Percentiles rank a stretch among this genome's conserved stretches.
Evolutionary conservation across 2,888 invertebrate genomes (phyloP).

Genomic region (Trypoxylon attenuatum): DNA sequence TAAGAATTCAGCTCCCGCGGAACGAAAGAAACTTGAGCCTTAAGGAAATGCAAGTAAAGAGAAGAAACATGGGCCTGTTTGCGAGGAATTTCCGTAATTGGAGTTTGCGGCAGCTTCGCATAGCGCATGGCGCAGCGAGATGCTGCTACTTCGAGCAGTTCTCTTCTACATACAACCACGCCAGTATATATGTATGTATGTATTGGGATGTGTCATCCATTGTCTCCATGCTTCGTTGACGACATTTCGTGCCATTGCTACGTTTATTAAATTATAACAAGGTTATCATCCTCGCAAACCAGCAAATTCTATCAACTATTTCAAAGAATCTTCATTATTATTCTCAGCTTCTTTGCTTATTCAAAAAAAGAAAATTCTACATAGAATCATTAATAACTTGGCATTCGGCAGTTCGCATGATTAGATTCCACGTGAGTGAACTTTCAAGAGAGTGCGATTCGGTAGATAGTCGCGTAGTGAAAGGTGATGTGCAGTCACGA

Average conservation of each 20-base stretch:
- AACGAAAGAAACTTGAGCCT: neutral
- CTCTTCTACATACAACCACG: no score
- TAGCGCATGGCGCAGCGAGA: neutral
- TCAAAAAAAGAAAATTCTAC: no score
- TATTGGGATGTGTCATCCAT: neutral
- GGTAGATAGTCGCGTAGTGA: no score
- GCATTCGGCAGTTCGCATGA: no score
- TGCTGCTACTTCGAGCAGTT: neutral
- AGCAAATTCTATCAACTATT: no score
- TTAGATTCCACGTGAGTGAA: no score
- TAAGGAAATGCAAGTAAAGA: neutral
- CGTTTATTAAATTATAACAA: slow-evolving; percentile 2
- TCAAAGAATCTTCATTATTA: no score
- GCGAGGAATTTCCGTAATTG: slow-evolving; percentile 17
- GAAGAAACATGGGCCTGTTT: slow-evolving; percentile 2
- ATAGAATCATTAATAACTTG: no score
- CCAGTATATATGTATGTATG: neutral
- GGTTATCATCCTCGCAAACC: neutral
- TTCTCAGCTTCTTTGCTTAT: no score
- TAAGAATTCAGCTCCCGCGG: neutral
- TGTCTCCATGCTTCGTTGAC: neutral
- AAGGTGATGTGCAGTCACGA: no score
- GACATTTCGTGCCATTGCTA: neutral
- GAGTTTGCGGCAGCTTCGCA: neutral
- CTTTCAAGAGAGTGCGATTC: no score